phyloP scores from a whole-genome alignment of 2,888 invertebrate species.

The Schrankia costaestrigalis region DNA sequence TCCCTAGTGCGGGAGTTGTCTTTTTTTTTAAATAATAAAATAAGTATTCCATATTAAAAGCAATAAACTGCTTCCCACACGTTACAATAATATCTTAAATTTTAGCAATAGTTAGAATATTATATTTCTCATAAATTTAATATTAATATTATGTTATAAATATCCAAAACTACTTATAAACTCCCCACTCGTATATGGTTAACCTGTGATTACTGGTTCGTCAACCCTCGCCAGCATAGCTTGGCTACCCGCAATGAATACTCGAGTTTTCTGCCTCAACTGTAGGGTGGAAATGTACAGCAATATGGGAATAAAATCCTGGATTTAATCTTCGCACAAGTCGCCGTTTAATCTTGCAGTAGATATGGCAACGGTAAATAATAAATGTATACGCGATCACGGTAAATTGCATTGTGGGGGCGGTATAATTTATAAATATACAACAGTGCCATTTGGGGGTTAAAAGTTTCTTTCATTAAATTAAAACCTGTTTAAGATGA shows the following conservation, averaged over 20 bases:
- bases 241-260: slow-evolving; percentile 75
- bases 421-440: background rate
- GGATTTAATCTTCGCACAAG: slow-evolving; percentile 76
- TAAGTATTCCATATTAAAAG: no score
- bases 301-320: slow-evolving; percentile 76
- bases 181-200: slow-evolving; percentile 22
- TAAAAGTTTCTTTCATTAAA: slow-evolving; percentile 10
- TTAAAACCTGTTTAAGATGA: background rate
- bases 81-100: no score
- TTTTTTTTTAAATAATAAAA: no score
- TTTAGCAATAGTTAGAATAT: no score
- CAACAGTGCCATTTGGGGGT: slow-evolving; percentile 23
- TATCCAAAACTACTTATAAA: no score
- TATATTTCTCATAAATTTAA: no score
- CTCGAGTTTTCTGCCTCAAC: slow-evolving; percentile 71
- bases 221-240: slow-evolving; percentile 55
- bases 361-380: slow-evolving; percentile 73
- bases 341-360: slow-evolving; percentile 74
- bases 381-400: slow-evolving; percentile 72
- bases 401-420: slow-evolving; percentile 62
- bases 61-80: no score
- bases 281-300: slow-evolving; percentile 67
- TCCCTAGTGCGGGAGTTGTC: no score
- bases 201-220: slow-evolving; percentile 33
- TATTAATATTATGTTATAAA: no score